Conservation (phyloP, 2,797 vertebrate genomes). For the Notamacropus eugenii region DNA sequence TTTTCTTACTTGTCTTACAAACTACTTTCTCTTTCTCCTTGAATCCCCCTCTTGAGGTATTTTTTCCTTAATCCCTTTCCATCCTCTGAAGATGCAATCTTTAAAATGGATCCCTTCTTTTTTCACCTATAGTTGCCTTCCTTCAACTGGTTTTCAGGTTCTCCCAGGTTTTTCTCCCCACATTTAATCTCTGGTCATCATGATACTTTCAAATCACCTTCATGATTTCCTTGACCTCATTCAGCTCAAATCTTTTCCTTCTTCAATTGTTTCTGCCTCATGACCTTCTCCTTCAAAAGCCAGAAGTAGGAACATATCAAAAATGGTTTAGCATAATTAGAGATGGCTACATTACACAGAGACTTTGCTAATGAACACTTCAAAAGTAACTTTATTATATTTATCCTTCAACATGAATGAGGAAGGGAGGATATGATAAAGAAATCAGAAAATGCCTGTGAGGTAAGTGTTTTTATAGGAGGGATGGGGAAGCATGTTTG, state of each 20-base stretch:
- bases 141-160: neutral
- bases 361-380: conserved; percentile 65
- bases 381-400: conserved; percentile 63
- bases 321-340: conserved; percentile 67
- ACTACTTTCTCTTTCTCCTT: neutral
- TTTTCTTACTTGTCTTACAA: neutral
- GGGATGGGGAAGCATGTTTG: conserved; percentile 67
- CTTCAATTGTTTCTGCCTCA: neutral
- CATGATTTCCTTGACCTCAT: neutral
- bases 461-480: conserved; percentile 70
- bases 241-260: neutral
- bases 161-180: neutral
- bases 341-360: conserved; percentile 50
- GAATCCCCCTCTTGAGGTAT: neutral
- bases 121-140: neutral
- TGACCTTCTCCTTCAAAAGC: neutral
- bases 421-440: conserved; percentile 48
- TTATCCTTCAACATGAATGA: conserved; percentile 48
- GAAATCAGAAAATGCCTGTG: conserved; percentile 51
- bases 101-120: neutral
- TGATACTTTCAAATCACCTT: neutral
- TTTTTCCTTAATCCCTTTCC: neutral
- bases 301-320: neutral
- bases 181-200: neutral
- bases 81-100: neutral